phyloP scores from a whole-genome alignment of 2,113 vertebrate species.

The Gulo gulo region DNA sequence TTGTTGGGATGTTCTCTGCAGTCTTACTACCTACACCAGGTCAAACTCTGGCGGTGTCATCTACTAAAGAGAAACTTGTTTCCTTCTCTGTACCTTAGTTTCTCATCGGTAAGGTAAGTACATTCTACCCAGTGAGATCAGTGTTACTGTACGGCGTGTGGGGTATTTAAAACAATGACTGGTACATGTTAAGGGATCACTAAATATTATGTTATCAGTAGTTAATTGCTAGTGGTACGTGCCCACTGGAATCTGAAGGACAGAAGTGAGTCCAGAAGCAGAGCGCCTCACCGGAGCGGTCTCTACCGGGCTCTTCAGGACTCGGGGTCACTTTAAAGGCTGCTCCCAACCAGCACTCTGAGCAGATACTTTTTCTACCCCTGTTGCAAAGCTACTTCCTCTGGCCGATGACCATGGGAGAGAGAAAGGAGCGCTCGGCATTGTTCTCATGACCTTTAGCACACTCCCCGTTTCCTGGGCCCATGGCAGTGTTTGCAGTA shows the following conservation, averaged over 20 bases:
- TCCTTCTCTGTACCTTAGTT: background rate
- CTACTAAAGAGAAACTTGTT: background rate
- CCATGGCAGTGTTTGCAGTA: background rate
- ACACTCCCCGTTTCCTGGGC: background rate
- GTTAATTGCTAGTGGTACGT: too few species aligned
- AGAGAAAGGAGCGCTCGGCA: background rate
- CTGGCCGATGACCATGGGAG: background rate
- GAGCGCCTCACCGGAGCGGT: background rate
- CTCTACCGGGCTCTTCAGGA: accelerated
- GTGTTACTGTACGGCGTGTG: background rate
- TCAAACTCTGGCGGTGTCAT: background rate
- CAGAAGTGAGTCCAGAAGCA: background rate
- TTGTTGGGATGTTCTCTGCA: background rate
- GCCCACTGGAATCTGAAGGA: background rate
- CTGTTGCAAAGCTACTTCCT: background rate
- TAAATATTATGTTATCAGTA: background rate
- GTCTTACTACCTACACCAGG: background rate
- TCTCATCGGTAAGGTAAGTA: background rate
- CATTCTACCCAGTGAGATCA: background rate
- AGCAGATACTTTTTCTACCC: background rate
- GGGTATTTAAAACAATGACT: background rate
- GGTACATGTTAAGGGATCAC: background rate
- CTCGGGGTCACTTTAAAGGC: background rate
- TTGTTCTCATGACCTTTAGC: background rate
- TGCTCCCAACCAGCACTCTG: background rate